Evolutionary conservation across 1,140 invertebrate genomes (phyloP), one percentile per base, ranked within the genome.

Genomic region (Sinonovacula constricta): DNA sequence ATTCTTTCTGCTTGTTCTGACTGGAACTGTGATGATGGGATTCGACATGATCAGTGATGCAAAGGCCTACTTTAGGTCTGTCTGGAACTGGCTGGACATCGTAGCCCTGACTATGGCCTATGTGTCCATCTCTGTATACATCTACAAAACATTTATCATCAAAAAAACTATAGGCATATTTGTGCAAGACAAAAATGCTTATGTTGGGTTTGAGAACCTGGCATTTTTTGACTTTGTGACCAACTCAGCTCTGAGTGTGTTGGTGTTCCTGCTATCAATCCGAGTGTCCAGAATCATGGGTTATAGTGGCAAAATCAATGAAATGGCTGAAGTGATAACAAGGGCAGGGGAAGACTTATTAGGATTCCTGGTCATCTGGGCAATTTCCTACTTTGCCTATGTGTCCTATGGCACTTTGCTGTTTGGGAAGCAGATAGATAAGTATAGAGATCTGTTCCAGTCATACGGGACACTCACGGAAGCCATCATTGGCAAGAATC

Each of bases 401-500:
- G 79, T 84, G 15, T 24, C 69, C 0, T 80, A 81, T 56, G 84
- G 84, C 5, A 85, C 84, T 51, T 39, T 88, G 0, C 26, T 88
- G 26, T 89, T 89, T 78, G 78, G 81, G 1, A 66, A 62, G 28
- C 51, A 75, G 12, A 54, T 84, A 14, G 60, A 80, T 15, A 81
- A 84, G 28, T 89, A 85, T 77, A 81, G 78, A 63, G 68, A 81
- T 12, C 22, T 88, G n/a, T 81, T 83, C 31, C 71, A 79, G 28
- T 66, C 84, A 22, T 77, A 78, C 31, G 80, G 84, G 33, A 84
- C 79, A 30, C 54, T 86, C 15, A 77, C 81, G 15, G 83, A 83
- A 45, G 70, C 80, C 67, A 94, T 95, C 85, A 90, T 96, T 18
- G 95, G 95, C 1, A 95, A 95, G 86, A 95, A 95, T 88, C 92